Evolutionary conservation across 1,140 invertebrate genomes (phyloP), one percentile per base, ranked within the genome.

Genomic region (Listronotus bonariensis): DNA sequence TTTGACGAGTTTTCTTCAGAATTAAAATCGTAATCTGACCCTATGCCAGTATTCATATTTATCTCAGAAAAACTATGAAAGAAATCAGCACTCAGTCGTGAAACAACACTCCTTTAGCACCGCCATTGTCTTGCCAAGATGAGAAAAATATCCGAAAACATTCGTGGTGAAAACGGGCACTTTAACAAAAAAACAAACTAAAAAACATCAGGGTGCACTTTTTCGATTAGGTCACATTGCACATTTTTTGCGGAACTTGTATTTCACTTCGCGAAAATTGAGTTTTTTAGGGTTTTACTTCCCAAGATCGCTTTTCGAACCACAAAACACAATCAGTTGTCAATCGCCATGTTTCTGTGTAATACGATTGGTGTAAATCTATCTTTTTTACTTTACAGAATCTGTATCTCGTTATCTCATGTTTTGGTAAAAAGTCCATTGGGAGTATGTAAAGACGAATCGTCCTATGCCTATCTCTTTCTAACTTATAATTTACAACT

Each of bases 1-100:
- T 94, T 93, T 68, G 85, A 84, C 67, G 86, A 85, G 81, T 95
- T 95, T 78, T 95, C 92, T 72, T 89, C 89, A 76, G 91, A 92
- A 75, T 88, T 86, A 80, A 95, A 95, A 82, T 95, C 91, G 82
- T 93, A 95, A 76, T 86, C 86, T 42, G 72, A 68, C 40, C 71
- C 71, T 69, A 62, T 53, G 52, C 57, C 41, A 57, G 66, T 64
- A 70, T 70, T 68, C 61, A 70, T 68, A 70, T 70, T 70, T 68
- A 54, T 54, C 26, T 45, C 20, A 46, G 31, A 36, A 54, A 52
- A 63, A 54, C 7, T 18, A 32, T 41, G 49, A 46, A 31, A 14
- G 45, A 46, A 42, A 34, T 45, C 49, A 63, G 60, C 42, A 63
- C 49, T 54, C 20, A 20, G 52, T 45, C 34, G 26, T 26, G 40